A percentile compares a stretch with the other conserved stretches of the same genome.
phyloP scores from a whole-genome alignment of 2,797 vertebrate species.

The Capromys pilorides region DNA sequence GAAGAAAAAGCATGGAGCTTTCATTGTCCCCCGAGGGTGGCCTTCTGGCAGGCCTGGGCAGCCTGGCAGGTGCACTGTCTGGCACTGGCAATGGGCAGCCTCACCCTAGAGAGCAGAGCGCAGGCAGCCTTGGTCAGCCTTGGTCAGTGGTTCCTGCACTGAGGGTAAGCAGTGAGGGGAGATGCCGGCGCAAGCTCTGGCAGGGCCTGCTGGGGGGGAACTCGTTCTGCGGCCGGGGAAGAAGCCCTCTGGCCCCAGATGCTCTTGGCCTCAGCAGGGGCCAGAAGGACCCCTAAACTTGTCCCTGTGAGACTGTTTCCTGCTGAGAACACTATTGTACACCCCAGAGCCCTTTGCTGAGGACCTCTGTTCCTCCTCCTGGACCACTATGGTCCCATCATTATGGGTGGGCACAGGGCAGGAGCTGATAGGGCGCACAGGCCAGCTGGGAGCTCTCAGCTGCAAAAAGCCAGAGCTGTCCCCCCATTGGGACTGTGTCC shows the following conservation, averaged over 20 bases:
- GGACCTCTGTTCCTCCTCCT: rapidly evolving
- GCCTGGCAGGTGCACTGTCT: not conserved
- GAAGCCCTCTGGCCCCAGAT: no score
- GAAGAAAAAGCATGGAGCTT: not conserved
- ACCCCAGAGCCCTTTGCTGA: rapidly evolving
- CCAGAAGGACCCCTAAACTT: not conserved
- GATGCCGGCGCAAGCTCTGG: not conserved
- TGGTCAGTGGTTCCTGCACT: not conserved
- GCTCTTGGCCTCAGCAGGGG: not conserved
- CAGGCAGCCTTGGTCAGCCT: rapidly evolving
- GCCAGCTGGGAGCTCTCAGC: not conserved
- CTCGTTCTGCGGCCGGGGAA: not conserved
- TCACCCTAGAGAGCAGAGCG: no score
- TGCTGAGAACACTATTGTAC: not conserved
- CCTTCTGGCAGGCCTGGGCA: rapidly evolving
- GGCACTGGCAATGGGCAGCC: not conserved
- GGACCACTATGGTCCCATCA: no score
- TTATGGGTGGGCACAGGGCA: rapidly evolving
- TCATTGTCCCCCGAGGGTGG: rapidly evolving
- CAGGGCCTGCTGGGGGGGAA: not conserved
- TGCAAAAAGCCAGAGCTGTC: not conserved
- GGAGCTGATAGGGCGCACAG: no score
- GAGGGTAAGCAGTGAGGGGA: rapidly evolving
- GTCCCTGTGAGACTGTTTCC: not conserved
- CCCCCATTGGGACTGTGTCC: rapidly evolving